phyloP scores from a whole-genome alignment of 1,140 invertebrate genomes.

The Ganaspis sp. region DNA sequence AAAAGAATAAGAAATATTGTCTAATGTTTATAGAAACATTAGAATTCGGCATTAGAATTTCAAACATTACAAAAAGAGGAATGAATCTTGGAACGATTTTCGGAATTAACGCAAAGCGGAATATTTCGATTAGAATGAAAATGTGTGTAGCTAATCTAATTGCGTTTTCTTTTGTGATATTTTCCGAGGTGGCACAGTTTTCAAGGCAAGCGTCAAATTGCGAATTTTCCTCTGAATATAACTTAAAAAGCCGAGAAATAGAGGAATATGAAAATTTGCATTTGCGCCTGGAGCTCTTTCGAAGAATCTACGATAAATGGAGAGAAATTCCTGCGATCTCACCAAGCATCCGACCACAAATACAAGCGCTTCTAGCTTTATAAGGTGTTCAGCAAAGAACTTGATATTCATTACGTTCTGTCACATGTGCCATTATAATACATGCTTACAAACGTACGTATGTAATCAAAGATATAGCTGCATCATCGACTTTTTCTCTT shows the following conservation, averaged over 20 bases:
- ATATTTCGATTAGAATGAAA: too few relatives aligned
- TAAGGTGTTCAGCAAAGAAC: conserved; percentile 35
- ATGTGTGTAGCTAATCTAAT: too few relatives aligned
- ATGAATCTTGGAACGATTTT: too few relatives aligned
- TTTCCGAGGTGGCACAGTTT: not conserved
- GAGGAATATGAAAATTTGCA: conserved; percentile 37
- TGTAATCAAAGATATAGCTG: conserved; percentile 25
- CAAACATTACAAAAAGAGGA: too few relatives aligned
- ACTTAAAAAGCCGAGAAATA: not conserved
- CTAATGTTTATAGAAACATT: too few relatives aligned
- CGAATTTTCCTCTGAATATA: not conserved
- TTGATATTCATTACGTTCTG: not conserved
- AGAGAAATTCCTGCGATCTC: conserved; percentile 48
- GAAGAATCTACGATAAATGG: conserved; percentile 36
- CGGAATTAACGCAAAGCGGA: too few relatives aligned
- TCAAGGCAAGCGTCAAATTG: not conserved
- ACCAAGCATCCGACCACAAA: conserved; percentile 10
- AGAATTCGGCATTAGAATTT: too few relatives aligned
- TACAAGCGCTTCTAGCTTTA: conserved; percentile 44
- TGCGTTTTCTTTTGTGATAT: not conserved
- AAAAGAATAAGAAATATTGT: not conserved
- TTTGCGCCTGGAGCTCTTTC: not conserved
- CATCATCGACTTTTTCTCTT: conserved; percentile 53
- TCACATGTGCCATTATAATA: not conserved
- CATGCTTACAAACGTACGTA: not conserved